A percentile compares a stretch with the other conserved stretches of the same genome.
Evolutionary conservation across 2,797 vertebrate species (phyloP).

Genomic region (Coilia nasus): DNA sequence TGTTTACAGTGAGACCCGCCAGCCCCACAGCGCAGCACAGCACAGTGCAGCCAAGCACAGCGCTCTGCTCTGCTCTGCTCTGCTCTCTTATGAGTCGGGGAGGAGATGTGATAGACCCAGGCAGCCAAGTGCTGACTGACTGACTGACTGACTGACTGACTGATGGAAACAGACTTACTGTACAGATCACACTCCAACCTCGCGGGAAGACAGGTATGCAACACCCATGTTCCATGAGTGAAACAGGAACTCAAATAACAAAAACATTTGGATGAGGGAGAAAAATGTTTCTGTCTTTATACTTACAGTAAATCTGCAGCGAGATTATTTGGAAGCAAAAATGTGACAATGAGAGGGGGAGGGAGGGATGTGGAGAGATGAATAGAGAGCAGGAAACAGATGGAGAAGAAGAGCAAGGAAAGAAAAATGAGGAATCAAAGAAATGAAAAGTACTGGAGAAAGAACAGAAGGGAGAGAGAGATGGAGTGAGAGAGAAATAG

Average conservation of each 20-base stretch:
- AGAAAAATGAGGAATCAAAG: background rate
- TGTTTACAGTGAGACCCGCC: constrained; percentile 41
- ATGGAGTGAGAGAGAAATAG: background rate
- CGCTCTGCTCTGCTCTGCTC: no score
- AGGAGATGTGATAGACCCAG: background rate
- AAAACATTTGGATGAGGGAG: background rate
- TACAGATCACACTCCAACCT: background rate
- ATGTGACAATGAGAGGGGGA: background rate
- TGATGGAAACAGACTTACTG: background rate
- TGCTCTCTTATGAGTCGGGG: background rate
- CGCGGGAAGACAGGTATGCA: background rate
- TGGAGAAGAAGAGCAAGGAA: background rate
- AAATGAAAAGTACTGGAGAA: background rate
- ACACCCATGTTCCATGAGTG: background rate
- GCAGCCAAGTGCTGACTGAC: background rate
- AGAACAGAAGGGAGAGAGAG: background rate
- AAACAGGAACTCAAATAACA: background rate
- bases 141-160: constrained; percentile 19
- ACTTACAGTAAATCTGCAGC: no score
- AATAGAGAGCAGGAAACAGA: background rate
- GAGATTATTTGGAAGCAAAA: background rate
- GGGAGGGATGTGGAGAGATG: background rate
- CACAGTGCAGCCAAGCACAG: no score
- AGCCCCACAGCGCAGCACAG: background rate
- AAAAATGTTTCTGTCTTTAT: no score